Conservation (phyloP, 2,113 vertebrate genomes). For the Ptychochromis oligacanthus region DNA sequence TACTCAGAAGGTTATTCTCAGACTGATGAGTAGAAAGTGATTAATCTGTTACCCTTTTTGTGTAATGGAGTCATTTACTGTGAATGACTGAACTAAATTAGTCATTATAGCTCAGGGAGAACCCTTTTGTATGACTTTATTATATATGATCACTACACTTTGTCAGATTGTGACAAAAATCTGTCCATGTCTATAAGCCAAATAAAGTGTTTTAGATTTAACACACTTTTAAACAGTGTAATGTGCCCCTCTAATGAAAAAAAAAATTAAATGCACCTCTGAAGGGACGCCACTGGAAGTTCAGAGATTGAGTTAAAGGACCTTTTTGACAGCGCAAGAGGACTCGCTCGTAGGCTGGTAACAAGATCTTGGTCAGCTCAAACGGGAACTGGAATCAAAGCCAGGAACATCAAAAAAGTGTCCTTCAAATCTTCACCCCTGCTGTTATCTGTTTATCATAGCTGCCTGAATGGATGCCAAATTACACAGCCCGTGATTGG, state of each 20-base stretch:
- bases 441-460: conserved; percentile 48
- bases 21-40: conserved; percentile 45
- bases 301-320: neutral
- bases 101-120: conserved; percentile 35
- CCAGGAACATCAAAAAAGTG: conserved; percentile 27
- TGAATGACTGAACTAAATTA: conserved; percentile 46
- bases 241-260: neutral
- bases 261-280: neutral
- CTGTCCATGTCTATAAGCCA: neutral
- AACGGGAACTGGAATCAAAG: conserved; percentile 41
- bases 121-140: conserved; percentile 4
- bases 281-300: neutral
- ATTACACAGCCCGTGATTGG: conserved; percentile 62
- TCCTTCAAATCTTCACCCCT: conserved; percentile 16
- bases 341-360: neutral
- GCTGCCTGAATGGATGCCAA: conserved; percentile 55
- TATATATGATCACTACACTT: conserved; percentile 30
- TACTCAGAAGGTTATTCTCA: conserved; percentile 61
- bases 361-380: conserved; percentile 28
- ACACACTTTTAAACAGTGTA: neutral
- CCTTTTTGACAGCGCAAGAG: no score
- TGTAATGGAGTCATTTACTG: conserved; percentile 54
- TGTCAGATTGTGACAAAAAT: neutral
- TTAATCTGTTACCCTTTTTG: conserved; percentile 31
- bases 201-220: neutral